A percentile compares a stretch with the other conserved stretches of the same genome.
phyloP scores from a whole-genome alignment of 2,113 vertebrate genomes.

The Corythoichthys haematopterus region DNA sequence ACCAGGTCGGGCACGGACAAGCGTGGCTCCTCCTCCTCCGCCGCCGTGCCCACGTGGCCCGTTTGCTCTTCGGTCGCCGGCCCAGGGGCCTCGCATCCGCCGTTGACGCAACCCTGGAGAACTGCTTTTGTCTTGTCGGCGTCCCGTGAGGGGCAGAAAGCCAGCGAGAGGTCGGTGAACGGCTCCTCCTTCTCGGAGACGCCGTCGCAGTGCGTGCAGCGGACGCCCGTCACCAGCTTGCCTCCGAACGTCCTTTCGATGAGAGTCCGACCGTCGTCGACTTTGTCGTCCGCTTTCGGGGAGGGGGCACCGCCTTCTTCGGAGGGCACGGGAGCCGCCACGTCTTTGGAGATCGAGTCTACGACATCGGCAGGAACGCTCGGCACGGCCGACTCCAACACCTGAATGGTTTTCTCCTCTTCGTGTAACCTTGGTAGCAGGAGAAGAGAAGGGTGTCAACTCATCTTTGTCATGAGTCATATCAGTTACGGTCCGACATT shows the following conservation, averaged over 20 bases:
- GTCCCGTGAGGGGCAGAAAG: conserved; percentile 82
- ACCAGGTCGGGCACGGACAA: conserved; percentile 89
- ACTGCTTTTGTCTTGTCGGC: conserved; percentile 36
- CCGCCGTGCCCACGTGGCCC: conserved; percentile 25
- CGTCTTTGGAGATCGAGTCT: conserved; percentile 43
- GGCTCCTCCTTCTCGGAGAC: conserved; percentile 93
- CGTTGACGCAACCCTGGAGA: conserved; percentile 71
- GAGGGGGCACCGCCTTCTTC: conserved; percentile 34
- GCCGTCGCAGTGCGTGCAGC: conserved; percentile 87
- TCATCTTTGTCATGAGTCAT: no score
- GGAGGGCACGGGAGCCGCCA: conserved; percentile 47
- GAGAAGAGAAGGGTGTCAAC: not conserved
- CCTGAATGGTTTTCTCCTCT: conserved; percentile 86
- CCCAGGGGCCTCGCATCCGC: conserved; percentile 64
- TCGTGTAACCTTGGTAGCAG: conserved; percentile 82
- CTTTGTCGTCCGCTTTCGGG: conserved; percentile 21
- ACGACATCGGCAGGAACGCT: conserved; percentile 14
- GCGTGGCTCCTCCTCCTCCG: conserved; percentile 65
- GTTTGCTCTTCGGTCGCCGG: conserved; percentile 23
- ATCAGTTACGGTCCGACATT: no score
- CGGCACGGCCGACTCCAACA: conserved; percentile 60
- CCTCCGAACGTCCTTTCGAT: conserved; percentile 94
- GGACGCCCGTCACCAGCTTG: conserved; percentile 84
- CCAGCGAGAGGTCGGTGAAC: conserved; percentile 92
- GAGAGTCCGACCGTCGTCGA: conserved; percentile 72